A percentile compares a stretch with the other conserved stretches of the same genome.
phyloP scores from a whole-genome alignment of 1,140 invertebrate species.

The fruit fly (Drosophila melanogaster) region Release_6_plus_ISO1_MT NT_033777.3:28619501-28620000 shows the following conservation, averaged over 20 bases:
- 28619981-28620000: constrained; percentile 47
- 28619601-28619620: constrained; percentile 37
- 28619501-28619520: constrained; percentile 65
- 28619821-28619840: constrained; percentile 46
- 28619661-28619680: constrained; percentile 49
- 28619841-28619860: constrained; percentile 74
- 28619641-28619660: constrained; percentile 46
- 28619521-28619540: constrained; percentile 67
- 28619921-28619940: constrained; percentile 9
- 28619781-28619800: constrained; percentile 59
- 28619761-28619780: constrained; percentile 12
- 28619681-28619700: not conserved
- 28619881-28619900: constrained; percentile 69
- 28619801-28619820: constrained; percentile 57
- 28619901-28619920: constrained; percentile 32
- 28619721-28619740: constrained; percentile 77
- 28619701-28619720: constrained; percentile 31
- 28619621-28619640: constrained; percentile 24
- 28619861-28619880: constrained; percentile 72
- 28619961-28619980: constrained; percentile 20
- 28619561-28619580: constrained; percentile 35
- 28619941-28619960: constrained; percentile 16
- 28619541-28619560: constrained; percentile 63
- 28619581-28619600: constrained; percentile 38
- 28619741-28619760: constrained; percentile 59